A percentile compares a stretch with the other conserved stretches of the same genome.
These are phyloP conservation scores for Pycnonotus jocosus DNA, from an alignment of 2,113 vertebrate genomes.

Conservation along the genomic window DNA sequence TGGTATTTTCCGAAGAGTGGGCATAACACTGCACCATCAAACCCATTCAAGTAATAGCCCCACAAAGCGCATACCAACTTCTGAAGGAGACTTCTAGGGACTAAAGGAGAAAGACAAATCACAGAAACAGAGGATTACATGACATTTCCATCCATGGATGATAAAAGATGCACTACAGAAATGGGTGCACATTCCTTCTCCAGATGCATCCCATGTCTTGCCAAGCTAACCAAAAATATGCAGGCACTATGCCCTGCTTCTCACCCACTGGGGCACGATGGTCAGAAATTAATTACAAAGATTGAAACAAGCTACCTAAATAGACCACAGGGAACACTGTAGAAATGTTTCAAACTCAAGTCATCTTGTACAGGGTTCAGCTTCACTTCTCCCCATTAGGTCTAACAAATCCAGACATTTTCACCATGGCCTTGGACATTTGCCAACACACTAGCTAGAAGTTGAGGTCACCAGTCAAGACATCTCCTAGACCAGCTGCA, in stretches of 20 bases:
- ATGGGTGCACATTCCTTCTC: neutral
- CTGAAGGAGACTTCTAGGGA: neutral
- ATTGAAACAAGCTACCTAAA: neutral
- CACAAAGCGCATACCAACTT: neutral
- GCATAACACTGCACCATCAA: neutral
- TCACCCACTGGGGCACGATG: accelerated
- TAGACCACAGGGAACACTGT: accelerated
- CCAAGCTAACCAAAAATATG: neutral
- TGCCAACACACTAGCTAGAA: neutral
- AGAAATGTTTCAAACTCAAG: neutral
- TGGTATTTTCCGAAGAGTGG: neutral
- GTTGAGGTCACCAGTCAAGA: neutral
- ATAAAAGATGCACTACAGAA: neutral
- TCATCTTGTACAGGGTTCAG: neutral
- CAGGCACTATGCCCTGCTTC: neutral
- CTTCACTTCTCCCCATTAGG: neutral
- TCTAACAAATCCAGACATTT: neutral
- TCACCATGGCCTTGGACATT: neutral
- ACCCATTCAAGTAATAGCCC: neutral
- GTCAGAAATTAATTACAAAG: neutral
- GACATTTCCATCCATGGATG: neutral
- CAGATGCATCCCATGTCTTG: neutral
- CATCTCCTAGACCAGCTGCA: neutral
- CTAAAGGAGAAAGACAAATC: neutral
- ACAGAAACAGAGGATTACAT: neutral